A percentile compares a stretch with the other conserved stretches of the same genome.
phyloP scores from a whole-genome alignment of 2,888 invertebrate genomes.

The Machimus atricapillus region DNA sequence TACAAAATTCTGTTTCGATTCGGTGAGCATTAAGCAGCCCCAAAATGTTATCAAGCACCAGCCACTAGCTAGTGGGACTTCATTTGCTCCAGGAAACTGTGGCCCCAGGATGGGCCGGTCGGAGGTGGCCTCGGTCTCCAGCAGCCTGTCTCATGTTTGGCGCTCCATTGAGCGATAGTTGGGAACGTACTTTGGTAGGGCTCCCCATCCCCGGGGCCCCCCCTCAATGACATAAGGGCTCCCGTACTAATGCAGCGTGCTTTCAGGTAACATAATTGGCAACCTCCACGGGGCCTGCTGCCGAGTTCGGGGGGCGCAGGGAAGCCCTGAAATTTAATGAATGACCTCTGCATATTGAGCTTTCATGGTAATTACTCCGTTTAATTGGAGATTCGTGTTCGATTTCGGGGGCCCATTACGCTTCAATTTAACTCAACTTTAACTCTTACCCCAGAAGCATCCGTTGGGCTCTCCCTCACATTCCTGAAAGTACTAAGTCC shows the following conservation, averaged over 20 bases:
- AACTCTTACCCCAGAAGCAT: background rate
- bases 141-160: background rate
- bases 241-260: background rate
- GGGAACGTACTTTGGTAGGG: background rate
- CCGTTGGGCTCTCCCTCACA: background rate
- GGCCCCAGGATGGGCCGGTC: background rate
- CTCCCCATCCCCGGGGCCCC: background rate
- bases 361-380: background rate
- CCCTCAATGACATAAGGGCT: background rate
- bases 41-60: background rate
- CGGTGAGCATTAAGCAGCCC: background rate
- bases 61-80: background rate
- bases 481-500: background rate
- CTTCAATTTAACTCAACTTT: background rate
- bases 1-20: background rate
- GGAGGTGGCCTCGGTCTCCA: background rate
- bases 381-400: background rate
- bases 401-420: background rate
- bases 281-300: background rate
- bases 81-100: background rate
- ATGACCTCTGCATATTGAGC: background rate
- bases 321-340: background rate
- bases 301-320: background rate
- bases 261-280: background rate
- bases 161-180: background rate